A percentile compares a stretch with the other conserved stretches of the same genome.
Conservation (phyloP, 35 echinoderm and acorn worm genomes). For the Chiridota heheva region DNA sequence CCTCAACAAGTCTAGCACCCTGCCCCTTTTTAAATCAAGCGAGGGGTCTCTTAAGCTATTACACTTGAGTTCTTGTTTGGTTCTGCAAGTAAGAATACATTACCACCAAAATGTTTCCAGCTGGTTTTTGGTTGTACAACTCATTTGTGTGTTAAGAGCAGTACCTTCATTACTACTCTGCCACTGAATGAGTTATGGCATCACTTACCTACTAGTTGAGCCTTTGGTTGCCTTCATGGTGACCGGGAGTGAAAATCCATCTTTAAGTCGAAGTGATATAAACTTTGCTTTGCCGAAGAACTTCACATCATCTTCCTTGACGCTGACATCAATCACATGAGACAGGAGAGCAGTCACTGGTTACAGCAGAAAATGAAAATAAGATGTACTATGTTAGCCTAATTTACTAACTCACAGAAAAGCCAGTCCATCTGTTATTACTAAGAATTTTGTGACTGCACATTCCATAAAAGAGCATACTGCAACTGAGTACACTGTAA, state of each 20-base stretch:
- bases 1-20: no score
- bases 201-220: no score
- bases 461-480: slow-evolving; percentile 2
- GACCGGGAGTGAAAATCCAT: slow-evolving; percentile 40
- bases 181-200: neutral
- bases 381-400: neutral
- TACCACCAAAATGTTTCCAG: no score
- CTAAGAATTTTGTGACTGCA: no score
- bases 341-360: slow-evolving; percentile 35
- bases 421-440: no score
- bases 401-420: neutral
- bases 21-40: no score
- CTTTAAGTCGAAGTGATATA: slow-evolving; percentile 38
- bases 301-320: slow-evolving; percentile 41
- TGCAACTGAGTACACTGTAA: neutral
- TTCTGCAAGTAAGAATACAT: no score
- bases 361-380: neutral
- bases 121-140: neutral
- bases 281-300: slow-evolving; percentile 56
- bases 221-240: slow-evolving; percentile 39
- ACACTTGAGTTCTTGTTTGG: no score
- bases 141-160: no score
- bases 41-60: no score
- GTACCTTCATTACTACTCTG: neutral
- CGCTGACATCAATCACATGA: slow-evolving; percentile 28